Evolutionary conservation across 2,113 vertebrate species (phyloP).

Genomic region (Morone saxatilis): DNA sequence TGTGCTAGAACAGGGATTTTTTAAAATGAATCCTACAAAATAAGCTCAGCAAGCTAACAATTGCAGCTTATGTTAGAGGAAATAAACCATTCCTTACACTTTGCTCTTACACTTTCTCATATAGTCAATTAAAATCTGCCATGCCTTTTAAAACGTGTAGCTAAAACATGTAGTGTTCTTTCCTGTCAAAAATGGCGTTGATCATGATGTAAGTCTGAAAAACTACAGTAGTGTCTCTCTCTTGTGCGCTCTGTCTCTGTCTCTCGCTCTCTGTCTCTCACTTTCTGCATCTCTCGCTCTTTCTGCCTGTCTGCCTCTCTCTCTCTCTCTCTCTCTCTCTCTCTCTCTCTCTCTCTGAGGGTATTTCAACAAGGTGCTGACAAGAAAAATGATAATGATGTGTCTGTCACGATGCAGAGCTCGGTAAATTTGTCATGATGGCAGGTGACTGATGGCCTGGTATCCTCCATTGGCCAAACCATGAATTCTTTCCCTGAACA

Average conservation of each 20-base stretch:
- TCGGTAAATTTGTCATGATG: constrained; percentile 76
- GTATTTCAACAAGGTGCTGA: constrained; percentile 78
- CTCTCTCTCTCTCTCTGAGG: constrained; percentile 54
- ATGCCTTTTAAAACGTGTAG: constrained; percentile 12
- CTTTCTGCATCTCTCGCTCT: too few species aligned
- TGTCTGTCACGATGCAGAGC: constrained; percentile 77
- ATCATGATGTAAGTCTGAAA: constrained; percentile 30
- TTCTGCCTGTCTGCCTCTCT: background rate
- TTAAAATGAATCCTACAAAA: too few species aligned
- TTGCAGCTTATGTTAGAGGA: background rate
- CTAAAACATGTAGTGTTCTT: constrained; percentile 13
- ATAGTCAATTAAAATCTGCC: constrained; percentile 11
- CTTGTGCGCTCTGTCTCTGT: background rate
- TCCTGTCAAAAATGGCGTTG: constrained; percentile 28
- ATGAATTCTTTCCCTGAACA: constrained; percentile 66
- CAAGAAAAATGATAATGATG: constrained; percentile 86
- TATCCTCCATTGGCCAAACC: constrained; percentile 67
- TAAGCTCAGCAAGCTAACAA: background rate
- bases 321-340: constrained; percentile 11
- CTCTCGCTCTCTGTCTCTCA: background rate
- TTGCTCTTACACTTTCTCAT: background rate
- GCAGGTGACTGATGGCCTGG: constrained; percentile 77
- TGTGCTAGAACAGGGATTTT: too few species aligned
- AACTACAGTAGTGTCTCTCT: constrained; percentile 20
- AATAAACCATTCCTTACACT: too few species aligned